A percentile compares a stretch with the other conserved stretches of the same genome.
phyloP scores from a whole-genome alignment of 2,888 invertebrate species.

The Drosophila meridiana region DNA sequence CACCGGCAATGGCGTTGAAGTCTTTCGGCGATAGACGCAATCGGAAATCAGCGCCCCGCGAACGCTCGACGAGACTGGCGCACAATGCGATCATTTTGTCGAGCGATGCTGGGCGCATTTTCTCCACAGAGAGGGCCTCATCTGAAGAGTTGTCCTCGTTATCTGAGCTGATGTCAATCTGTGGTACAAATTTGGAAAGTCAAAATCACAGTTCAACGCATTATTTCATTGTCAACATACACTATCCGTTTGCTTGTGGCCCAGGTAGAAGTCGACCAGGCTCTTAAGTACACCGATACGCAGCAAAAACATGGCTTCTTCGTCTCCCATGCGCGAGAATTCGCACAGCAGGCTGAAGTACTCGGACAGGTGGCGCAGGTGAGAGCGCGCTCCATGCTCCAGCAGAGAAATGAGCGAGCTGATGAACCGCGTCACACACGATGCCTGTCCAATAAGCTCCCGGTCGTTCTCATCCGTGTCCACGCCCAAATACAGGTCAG shows the following conservation, averaged over 20 bases:
- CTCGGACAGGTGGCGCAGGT: slow-evolving; percentile 94
- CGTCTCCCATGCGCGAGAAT: slow-evolving; percentile 97
- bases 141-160: slow-evolving; percentile 86
- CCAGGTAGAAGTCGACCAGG: slow-evolving; percentile 96
- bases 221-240: slow-evolving; percentile 84
- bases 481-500: slow-evolving; percentile 87
- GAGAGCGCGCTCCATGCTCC: slow-evolving; percentile 95
- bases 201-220: not conserved
- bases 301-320: slow-evolving; percentile 94
- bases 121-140: slow-evolving; percentile 87
- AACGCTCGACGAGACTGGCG: slow-evolving; percentile 94
- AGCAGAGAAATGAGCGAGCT: slow-evolving; percentile 93
- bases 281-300: slow-evolving; percentile 94
- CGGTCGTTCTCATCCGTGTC: slow-evolving; percentile 86
- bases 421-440: slow-evolving; percentile 96
- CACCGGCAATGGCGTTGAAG: slow-evolving; percentile 92
- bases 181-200: slow-evolving; percentile 5
- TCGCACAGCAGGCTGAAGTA: slow-evolving; percentile 96
- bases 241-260: slow-evolving; percentile 90
- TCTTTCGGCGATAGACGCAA: slow-evolving; percentile 92
- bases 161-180: slow-evolving; percentile 85
- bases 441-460: slow-evolving; percentile 89
- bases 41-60: slow-evolving; percentile 91
- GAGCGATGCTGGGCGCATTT: slow-evolving; percentile 94
- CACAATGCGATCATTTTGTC: slow-evolving; percentile 98